Conservation (phyloP, 2,113 vertebrate species). For the Halichoeres trimaculatus region DNA sequence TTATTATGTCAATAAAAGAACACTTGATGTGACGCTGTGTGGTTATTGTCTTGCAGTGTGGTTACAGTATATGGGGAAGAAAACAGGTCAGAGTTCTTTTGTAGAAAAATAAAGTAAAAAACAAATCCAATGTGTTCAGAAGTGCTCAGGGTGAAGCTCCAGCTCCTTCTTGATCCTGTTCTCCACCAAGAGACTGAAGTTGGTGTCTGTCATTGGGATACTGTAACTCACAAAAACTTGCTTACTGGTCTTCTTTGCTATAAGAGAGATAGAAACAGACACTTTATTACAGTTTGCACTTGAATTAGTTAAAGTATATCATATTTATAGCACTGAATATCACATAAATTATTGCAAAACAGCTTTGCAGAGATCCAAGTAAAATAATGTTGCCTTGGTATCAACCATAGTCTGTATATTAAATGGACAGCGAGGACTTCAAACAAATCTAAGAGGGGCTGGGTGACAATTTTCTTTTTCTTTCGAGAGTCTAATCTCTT, state of each 20-base stretch:
- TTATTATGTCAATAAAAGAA: conserved; percentile 81
- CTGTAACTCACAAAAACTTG: conserved; percentile 97
- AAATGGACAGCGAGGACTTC: too few relatives aligned
- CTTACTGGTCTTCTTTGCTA: conserved; percentile 96
- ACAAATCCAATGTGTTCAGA: conserved; percentile 71
- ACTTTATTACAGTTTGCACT: neutral
- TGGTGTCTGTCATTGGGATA: conserved; percentile 87
- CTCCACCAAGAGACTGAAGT: conserved; percentile 89
- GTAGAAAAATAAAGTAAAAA: neutral
- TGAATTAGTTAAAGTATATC: neutral
- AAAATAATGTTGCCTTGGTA: too few relatives aligned
- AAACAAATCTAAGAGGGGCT: too few relatives aligned
- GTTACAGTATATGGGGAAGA: neutral
- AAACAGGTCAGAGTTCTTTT: neutral
- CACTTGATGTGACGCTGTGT: conserved; percentile 57
- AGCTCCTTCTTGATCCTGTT: conserved; percentile 96
- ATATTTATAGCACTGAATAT: neutral
- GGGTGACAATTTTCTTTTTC: too few relatives aligned
- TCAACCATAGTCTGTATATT: too few relatives aligned
- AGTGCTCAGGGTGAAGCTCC: conserved; percentile 91
- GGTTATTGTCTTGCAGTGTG: conserved; percentile 22
- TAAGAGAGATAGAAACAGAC: conserved; percentile 58
- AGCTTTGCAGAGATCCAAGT: too few relatives aligned
- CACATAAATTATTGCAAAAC: neutral
- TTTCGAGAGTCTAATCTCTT: too few relatives aligned